These are phyloP conservation scores for Cantharis rustica DNA, from an alignment of 2,888 invertebrate species.

Conservation along the genomic window DNA sequence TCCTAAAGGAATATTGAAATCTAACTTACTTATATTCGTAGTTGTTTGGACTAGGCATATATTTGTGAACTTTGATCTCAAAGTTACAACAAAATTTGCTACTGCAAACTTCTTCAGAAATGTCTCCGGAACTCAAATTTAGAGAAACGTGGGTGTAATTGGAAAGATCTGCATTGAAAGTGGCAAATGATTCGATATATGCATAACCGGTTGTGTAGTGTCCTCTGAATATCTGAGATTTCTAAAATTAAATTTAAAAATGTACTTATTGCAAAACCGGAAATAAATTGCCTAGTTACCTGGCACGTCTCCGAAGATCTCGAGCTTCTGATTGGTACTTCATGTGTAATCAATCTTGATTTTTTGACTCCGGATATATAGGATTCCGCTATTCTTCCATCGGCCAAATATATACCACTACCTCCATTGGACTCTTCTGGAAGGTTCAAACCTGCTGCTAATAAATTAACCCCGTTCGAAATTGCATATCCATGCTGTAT, in stretches of 20 bases:
- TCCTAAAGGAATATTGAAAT: not conserved
- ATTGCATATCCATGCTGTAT: conserved; percentile 40
- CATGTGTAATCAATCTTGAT: conserved; percentile 28
- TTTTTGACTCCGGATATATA: conserved; percentile 28
- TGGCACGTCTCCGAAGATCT: not conserved
- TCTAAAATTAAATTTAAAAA: not conserved
- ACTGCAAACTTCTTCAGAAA: conserved; percentile 27
- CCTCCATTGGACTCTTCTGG: conserved; percentile 34
- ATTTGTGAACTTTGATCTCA: conserved; percentile 17
- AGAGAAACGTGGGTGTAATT: conserved; percentile 28
- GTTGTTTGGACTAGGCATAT: conserved; percentile 1
- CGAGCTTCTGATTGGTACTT: conserved; percentile 20
- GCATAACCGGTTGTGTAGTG: not conserved
- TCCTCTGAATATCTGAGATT: not conserved
- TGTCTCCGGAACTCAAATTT: conserved; percentile 18
- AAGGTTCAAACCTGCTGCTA: conserved; percentile 36
- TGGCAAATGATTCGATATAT: not conserved
- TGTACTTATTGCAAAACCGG: not conserved
- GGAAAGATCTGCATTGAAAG: conserved; percentile 16
- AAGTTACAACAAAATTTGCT: conserved; percentile 32
- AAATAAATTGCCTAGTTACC: not conserved
- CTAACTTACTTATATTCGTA: conserved; percentile 31
- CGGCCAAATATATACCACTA: conserved; percentile 36
- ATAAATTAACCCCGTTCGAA: conserved; percentile 38
- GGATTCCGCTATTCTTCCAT: conserved; percentile 29